These are phyloP conservation scores for Sapajus apella DNA, from an alignment of 2,113 vertebrate genomes.

Conservation along the genomic window DNA sequence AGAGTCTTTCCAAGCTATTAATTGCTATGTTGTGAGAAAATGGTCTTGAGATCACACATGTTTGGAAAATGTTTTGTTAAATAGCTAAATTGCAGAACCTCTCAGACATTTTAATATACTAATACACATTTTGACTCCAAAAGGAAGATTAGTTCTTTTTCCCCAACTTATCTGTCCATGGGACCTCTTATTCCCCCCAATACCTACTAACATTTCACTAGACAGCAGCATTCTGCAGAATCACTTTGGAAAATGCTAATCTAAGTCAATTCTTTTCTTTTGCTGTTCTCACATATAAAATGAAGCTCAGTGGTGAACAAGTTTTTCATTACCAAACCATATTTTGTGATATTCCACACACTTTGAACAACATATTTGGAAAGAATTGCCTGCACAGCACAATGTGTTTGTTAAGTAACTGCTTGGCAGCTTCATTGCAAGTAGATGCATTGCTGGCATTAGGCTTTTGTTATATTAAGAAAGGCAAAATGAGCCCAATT, in stretches of 20 bases:
- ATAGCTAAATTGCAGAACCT: fast-evolving
- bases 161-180: fast-evolving
- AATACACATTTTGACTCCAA: fast-evolving
- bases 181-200: not conserved
- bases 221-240: not conserved
- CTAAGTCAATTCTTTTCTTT: too few relatives aligned
- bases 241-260: too few relatives aligned
- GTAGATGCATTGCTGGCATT: fast-evolving
- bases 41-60: fast-evolving
- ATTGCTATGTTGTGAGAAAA: not conserved
- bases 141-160: not conserved
- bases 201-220: fast-evolving
- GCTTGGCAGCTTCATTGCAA: not conserved
- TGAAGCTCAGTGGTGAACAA: not conserved
- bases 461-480: not conserved
- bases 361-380: fast-evolving
- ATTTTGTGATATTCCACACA: not conserved
- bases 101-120: fast-evolving
- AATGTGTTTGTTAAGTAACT: not conserved
- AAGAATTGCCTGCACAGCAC: not conserved
- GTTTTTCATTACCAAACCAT: not conserved
- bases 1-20: not conserved
- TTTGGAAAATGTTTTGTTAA: not conserved
- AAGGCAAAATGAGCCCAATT: too few relatives aligned
- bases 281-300: not conserved